A percentile compares a stretch with the other conserved stretches of the same genome.
phyloP scores from a whole-genome alignment of 2,797 vertebrate genomes.

The Protonibea diacanthus region DNA sequence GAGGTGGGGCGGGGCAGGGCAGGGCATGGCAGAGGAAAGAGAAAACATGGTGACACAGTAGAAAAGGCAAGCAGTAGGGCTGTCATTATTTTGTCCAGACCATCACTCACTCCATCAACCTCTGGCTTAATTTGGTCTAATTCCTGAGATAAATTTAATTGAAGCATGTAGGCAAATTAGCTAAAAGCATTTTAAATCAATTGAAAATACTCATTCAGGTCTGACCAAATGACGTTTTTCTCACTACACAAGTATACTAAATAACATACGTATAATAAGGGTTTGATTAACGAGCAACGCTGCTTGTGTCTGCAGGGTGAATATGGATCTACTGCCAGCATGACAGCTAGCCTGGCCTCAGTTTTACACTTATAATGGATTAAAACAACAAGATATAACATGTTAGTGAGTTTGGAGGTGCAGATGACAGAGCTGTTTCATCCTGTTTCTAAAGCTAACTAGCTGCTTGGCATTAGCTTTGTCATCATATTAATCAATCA shows the following conservation, averaged over 20 bases:
- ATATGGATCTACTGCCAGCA: too few relatives aligned
- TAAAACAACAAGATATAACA: too few relatives aligned
- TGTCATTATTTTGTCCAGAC: constrained; percentile 56
- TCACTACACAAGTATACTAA: neutral
- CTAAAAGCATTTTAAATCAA: constrained; percentile 62
- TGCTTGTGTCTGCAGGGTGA: too few relatives aligned
- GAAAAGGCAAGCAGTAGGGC: constrained; percentile 54
- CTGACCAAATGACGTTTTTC: constrained; percentile 15
- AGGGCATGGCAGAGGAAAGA: neutral
- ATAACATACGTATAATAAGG: too few relatives aligned
- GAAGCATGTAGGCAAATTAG: constrained; percentile 54
- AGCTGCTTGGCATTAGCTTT: too few relatives aligned
- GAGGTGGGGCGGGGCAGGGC: constrained; percentile 7
- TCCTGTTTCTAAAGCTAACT: neutral
- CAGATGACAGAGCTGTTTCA: too few relatives aligned
- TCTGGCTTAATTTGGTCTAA: constrained; percentile 28
- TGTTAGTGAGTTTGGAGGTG: too few relatives aligned
- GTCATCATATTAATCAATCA: neutral
- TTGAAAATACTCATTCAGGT: constrained; percentile 45
- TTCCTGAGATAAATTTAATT: constrained; percentile 56
- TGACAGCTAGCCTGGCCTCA: too few relatives aligned
- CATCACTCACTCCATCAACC: constrained; percentile 62
- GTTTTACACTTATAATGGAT: too few relatives aligned
- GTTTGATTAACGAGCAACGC: too few relatives aligned
- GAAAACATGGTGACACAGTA: constrained; percentile 66